Evolutionary conservation across 2,797 vertebrate species (phyloP), one percentile per base, ranked within the genome.

Genomic region (Manis crassicaudata): DNA sequence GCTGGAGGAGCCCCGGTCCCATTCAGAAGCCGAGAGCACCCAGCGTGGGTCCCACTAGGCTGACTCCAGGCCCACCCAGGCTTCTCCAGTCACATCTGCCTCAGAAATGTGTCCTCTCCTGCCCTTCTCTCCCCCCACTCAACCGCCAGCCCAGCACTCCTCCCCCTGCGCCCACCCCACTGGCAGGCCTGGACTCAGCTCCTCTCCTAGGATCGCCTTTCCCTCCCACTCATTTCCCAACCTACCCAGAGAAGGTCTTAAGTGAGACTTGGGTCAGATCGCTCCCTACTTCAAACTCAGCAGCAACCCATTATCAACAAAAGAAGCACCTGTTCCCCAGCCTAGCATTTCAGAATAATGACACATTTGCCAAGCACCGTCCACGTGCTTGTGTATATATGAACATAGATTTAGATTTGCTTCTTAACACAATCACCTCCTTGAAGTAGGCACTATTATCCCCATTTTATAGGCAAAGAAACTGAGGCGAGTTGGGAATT

Each of bases 301-400:
- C 32, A 29, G 87, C 18, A 14, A 8, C 77, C 50, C 17, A 3
- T 10, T 9, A 1, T n/a, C 40, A 8, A 77, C 70, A 67, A 16
- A 62, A 10, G 10, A 18, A 67, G n/a, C 40, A 1, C n/a, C 2
- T 0, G 0, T 21, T 32, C 81, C 21, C 7, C 54, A 67, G 89
- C n/a, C 67, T 21, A 0, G 50, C 9, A 0, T 12, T 12, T 10
- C 7, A 13, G 76, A 21, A 6, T 3, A 50, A 50, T 13, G 21
- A n/a, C 27, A 1, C 4, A 0, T 18, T 52, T 3, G 10, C 35
- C 20, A 5, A n/a, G n/a, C 50, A 14, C 56, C 2, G 18, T 0
- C 46, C 5, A 3, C 5, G 25, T 6, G 76, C 23, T 52, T 13
- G 23, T 5, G 25, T 21, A 5, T 17, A 10, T 18, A 40, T 11